Conservation (phyloP, 2,888 invertebrate genomes). For the Lepetodrilus schrolli region DNA sequence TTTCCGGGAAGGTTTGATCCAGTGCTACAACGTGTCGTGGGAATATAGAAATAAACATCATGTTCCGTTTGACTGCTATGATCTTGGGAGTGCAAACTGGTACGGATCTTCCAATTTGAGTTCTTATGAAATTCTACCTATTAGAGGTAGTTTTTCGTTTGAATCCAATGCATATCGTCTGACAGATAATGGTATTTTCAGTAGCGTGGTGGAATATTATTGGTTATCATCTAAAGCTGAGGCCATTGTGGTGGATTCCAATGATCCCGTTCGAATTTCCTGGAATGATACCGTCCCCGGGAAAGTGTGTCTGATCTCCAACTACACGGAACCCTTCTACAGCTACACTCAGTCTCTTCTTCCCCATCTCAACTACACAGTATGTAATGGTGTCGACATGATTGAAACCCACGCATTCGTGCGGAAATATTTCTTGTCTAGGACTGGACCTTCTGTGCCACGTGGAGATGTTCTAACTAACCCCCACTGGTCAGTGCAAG, state of each 20-base stretch:
- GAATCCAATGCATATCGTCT: conserved; percentile 47
- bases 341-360: conserved; percentile 24
- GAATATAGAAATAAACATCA: conserved; percentile 79
- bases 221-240: conserved; percentile 83
- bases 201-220: conserved; percentile 72
- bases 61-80: conserved; percentile 87
- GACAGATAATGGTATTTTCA: conserved; percentile 55
- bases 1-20: conserved; percentile 43
- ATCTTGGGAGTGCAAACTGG: conserved; percentile 61
- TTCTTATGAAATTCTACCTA: conserved; percentile 52
- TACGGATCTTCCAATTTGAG: conserved; percentile 63
- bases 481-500: conserved; percentile 94
- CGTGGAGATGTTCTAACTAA: conserved; percentile 83
- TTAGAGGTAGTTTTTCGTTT: conserved; percentile 51
- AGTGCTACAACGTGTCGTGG: conserved; percentile 90
- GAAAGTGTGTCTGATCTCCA: conserved; percentile 54
- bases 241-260: conserved; percentile 81
- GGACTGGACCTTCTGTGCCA: conserved; percentile 78
- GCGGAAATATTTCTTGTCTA: conserved; percentile 80
- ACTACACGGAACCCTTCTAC: conserved; percentile 51
- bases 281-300: conserved; percentile 80
- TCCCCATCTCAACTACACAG: conserved; percentile 77
- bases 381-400: conserved; percentile 80
- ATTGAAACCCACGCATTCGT: conserved; percentile 81
- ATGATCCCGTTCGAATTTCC: conserved; percentile 84